A percentile compares a stretch with the other conserved stretches of the same genome.
Conservation (phyloP, 2,797 vertebrate genomes). For the Pantherophis alleghaniensis region DNA sequence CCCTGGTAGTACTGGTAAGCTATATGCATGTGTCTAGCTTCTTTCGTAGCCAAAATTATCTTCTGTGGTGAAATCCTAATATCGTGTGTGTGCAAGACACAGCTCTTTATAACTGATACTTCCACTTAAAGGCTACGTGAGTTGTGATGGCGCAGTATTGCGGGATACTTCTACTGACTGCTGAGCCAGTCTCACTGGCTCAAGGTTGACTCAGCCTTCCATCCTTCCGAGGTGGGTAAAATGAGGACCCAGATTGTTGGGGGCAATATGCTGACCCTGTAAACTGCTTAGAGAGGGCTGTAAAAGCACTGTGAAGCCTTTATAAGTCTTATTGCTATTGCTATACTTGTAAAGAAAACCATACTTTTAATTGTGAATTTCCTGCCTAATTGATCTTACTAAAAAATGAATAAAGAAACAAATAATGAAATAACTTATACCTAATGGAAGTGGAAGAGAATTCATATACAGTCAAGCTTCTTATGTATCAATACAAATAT, state of each 20-base stretch:
- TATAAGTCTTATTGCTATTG: not conserved
- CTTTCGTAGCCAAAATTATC: not conserved
- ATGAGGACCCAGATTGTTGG: too few species aligned
- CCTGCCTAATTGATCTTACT: not conserved
- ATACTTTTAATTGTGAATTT: not conserved
- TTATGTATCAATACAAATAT: not conserved
- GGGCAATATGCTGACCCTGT: too few species aligned
- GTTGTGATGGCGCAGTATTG: not conserved
- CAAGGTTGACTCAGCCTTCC: not conserved
- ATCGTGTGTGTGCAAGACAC: not conserved
- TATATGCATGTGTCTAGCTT: not conserved
- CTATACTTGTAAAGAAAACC: not conserved
- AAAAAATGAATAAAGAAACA: not conserved
- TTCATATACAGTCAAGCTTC: not conserved
- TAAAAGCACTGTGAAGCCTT: not conserved
- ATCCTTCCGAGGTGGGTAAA: not conserved
- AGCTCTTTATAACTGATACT: not conserved
- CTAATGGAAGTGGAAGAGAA: not conserved
- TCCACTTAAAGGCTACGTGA: not conserved
- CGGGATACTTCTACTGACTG: not conserved
- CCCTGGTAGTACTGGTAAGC: not conserved
- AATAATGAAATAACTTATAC: not conserved
- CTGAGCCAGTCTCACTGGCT: not conserved
- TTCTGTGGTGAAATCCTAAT: not conserved
- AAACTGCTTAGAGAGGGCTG: too few species aligned